A percentile compares a stretch with the other conserved stretches of the same genome.
Conservation (phyloP, 2,888 invertebrate species). For the Dioctria linearis region DNA sequence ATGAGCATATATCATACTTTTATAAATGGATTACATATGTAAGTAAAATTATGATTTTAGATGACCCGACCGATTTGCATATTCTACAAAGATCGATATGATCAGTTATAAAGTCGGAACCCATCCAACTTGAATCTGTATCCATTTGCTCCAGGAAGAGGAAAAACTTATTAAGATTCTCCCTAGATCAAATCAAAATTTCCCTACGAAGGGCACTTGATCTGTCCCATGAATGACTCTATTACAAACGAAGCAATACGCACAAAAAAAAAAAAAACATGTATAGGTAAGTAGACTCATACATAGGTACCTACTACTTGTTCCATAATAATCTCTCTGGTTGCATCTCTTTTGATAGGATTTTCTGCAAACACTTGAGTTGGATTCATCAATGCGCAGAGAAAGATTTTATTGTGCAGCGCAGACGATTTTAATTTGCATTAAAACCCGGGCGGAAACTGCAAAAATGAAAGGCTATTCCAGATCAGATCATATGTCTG, state of each 20-base stretch:
- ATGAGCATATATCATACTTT: too few species aligned
- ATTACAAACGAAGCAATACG: constrained; percentile 4
- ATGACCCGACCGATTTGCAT: too few species aligned
- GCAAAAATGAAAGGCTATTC: constrained; percentile 8
- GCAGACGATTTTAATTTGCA: constrained; percentile 33
- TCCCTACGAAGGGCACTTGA: constrained; percentile 1
- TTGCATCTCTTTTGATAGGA: not conserved
- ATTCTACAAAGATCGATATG: too few species aligned
- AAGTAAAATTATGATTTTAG: too few species aligned
- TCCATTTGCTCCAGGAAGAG: too few species aligned
- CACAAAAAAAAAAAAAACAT: not conserved
- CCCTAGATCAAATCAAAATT: too few species aligned
- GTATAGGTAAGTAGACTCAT: too few species aligned
- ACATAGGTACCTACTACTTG: not conserved
- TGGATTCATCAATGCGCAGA: not conserved
- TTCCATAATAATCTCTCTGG: not conserved
- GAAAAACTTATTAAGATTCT: too few species aligned
- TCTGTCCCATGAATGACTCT: constrained; percentile 15
- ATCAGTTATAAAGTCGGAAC: too few species aligned
- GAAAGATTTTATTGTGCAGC: constrained; percentile 36
- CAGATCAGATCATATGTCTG: constrained; percentile 18
- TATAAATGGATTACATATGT: too few species aligned
- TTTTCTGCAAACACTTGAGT: not conserved
- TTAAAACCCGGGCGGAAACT: constrained; percentile 37
- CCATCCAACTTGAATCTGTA: too few species aligned